These are phyloP conservation scores for Scytalopus superciliaris DNA, from an alignment of 2,113 vertebrate genomes.

Conservation along the genomic window DNA sequence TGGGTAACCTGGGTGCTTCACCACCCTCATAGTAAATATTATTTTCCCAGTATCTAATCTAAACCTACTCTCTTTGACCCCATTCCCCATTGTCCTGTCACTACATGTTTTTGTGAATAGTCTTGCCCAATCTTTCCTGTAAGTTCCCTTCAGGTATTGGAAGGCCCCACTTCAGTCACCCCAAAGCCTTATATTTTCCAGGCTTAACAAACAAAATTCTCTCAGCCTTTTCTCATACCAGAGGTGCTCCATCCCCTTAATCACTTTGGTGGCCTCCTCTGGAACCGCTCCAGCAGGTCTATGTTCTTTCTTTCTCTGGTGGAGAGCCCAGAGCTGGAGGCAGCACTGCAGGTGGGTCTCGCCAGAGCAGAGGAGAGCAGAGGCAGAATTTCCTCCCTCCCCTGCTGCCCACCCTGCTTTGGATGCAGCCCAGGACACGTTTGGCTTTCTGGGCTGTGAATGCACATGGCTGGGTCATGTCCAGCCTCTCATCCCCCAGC, in stretches of 20 bases:
- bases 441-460: background rate
- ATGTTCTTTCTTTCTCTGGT: too few relatives aligned
- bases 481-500: background rate
- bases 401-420: background rate
- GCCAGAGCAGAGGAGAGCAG: too few relatives aligned
- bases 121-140: background rate
- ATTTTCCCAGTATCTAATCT: too few relatives aligned
- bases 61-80: background rate
- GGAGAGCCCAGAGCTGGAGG: too few relatives aligned
- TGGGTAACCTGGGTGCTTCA: too few relatives aligned
- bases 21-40: too few relatives aligned
- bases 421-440: background rate
- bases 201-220: background rate
- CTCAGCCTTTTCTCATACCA: background rate
- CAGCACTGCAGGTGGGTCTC: too few relatives aligned
- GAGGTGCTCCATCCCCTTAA: too few relatives aligned
- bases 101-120: background rate
- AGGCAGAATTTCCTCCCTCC: background rate
- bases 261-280: too few relatives aligned
- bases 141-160: background rate
- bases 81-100: background rate
- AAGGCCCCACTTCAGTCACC: background rate
- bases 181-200: background rate
- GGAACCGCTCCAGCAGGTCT: too few relatives aligned
- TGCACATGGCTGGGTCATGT: background rate